phyloP scores from a whole-genome alignment of 1,140 invertebrate species.

The Temnothorax nylanderi region DNA sequence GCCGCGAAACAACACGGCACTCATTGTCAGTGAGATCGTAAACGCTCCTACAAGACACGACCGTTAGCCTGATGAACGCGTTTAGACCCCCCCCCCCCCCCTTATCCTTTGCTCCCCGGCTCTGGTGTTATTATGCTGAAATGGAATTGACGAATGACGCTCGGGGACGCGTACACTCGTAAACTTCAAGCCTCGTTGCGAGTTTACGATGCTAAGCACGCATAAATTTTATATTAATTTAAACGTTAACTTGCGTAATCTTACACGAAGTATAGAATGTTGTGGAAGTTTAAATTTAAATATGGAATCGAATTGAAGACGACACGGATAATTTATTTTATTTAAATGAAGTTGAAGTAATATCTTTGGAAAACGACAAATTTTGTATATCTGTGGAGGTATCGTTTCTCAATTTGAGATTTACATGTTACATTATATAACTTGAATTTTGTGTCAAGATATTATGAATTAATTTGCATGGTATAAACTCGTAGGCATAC shows the following conservation, averaged over 20 bases:
- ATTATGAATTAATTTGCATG: background rate
- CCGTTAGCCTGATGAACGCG: slow-evolving; percentile 47
- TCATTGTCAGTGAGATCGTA: slow-evolving; percentile 23
- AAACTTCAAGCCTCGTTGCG: background rate
- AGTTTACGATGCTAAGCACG: slow-evolving; percentile 3
- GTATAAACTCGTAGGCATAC: background rate
- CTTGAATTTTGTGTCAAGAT: background rate
- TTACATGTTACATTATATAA: background rate
- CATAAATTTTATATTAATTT: slow-evolving; percentile 30
- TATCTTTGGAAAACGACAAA: background rate
- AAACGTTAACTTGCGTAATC: background rate
- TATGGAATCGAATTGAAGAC: background rate
- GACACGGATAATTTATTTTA: background rate
- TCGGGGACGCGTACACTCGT: slow-evolving; percentile 15
- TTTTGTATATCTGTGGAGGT: background rate
- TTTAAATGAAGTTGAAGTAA: background rate
- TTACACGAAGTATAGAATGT: background rate
- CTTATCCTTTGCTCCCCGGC: slow-evolving; percentile 1
- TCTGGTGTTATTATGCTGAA: background rate
- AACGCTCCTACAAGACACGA: slow-evolving; percentile 29
- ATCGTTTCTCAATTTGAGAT: background rate
- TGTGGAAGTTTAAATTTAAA: background rate
- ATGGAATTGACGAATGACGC: slow-evolving; percentile 36
- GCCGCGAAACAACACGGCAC: slow-evolving; percentile 15
- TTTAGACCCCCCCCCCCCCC: slow-evolving; percentile 16